Evolutionary conservation across 1,140 invertebrate genomes (phyloP), one percentile per base, ranked within the genome.

Genomic region (Aphaenogaster floridana): DNA sequence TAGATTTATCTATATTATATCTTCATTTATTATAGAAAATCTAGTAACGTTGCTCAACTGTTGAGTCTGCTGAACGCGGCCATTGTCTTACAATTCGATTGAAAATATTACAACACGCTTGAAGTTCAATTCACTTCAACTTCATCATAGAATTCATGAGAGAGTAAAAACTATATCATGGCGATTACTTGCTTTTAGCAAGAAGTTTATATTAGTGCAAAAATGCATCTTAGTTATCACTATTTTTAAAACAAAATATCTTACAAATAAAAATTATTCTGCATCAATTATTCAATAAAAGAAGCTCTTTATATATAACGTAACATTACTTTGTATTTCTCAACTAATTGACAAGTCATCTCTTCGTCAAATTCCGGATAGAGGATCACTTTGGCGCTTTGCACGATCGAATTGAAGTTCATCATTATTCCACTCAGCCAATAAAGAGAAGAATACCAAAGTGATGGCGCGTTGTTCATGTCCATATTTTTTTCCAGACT

Each of bases 331-430:
- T 93, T 91, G 34, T 89, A 95, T 83, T 96, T 94, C 72, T 96
- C 92, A 5, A 97, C 90, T 1, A 95, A 89, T 77, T 93, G 92
- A 4, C 96, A 94, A 66, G 95, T 96, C 6, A 93, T 90, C 17
- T 96, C 88, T 36, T 95, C 94, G 3, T 97, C 96, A 93, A 97
- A 97, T 45, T 95, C 92, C 15, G 95, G 95, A 48, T 96, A 86
- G 0, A 96, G 93, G 0, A 96, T 80, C 3, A 95, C 90, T 59
- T 94, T 95, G 3, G 88, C 84, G 0, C 95, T 94, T 28, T 90
- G 83, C 11, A 89, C 52, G 11, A 97, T 11, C 2, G 48, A 48
- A 6, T 84, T 71, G 0, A 94, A 8, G 5, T 89, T 87, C 7
- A 89, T 3, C 0, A 86, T 0, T 2, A 45, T 64, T 0, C 88